Evolutionary conservation across 1,140 invertebrate species (phyloP).

Genomic region (Drosophila chauvacae): DNA sequence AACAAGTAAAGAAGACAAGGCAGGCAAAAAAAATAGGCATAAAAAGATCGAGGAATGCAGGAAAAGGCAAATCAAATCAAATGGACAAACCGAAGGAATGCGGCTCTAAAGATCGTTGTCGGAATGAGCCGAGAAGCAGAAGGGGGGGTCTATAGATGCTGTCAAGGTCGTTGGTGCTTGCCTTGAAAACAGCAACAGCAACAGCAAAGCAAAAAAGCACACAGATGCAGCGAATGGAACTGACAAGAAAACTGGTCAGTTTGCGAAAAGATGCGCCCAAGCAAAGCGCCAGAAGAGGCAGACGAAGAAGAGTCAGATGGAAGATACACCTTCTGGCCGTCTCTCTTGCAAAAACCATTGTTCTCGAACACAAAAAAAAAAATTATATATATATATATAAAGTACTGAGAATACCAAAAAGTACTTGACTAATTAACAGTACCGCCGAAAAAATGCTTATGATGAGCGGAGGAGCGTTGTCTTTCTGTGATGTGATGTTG

Average conservation of each 20-base stretch:
- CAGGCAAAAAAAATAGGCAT: slow-evolving; percentile 9
- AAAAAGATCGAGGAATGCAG: slow-evolving; percentile 36
- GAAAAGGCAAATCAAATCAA: slow-evolving; percentile 64
- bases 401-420: slow-evolving; percentile 23
- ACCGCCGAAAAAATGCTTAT: slow-evolving; percentile 29
- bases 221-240: slow-evolving; percentile 44
- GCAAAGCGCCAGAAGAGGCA: slow-evolving; percentile 15
- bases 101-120: slow-evolving; percentile 41
- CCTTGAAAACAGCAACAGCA: slow-evolving; percentile 48
- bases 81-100: slow-evolving; percentile 59
- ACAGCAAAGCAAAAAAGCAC: slow-evolving; percentile 9
- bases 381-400: neutral
- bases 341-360: slow-evolving; percentile 19
- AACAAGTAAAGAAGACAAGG: slow-evolving; percentile 11
- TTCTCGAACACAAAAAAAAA: slow-evolving; percentile 7
- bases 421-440: slow-evolving; percentile 56
- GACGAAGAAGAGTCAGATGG: slow-evolving; percentile 6
- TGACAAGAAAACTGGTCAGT: slow-evolving; percentile 43
- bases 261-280: slow-evolving; percentile 45
- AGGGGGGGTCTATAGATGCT: slow-evolving; percentile 26
- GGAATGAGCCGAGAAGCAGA: neutral
- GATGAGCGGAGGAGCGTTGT: slow-evolving; percentile 4
- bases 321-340: slow-evolving; percentile 11
- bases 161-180: slow-evolving; percentile 42
- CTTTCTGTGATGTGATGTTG: slow-evolving; percentile 18